Evolutionary conservation across 2,113 vertebrate species (phyloP), one percentile per base, ranked within the genome.

Genomic region (Cyphomyrus discorhynchus): DNA sequence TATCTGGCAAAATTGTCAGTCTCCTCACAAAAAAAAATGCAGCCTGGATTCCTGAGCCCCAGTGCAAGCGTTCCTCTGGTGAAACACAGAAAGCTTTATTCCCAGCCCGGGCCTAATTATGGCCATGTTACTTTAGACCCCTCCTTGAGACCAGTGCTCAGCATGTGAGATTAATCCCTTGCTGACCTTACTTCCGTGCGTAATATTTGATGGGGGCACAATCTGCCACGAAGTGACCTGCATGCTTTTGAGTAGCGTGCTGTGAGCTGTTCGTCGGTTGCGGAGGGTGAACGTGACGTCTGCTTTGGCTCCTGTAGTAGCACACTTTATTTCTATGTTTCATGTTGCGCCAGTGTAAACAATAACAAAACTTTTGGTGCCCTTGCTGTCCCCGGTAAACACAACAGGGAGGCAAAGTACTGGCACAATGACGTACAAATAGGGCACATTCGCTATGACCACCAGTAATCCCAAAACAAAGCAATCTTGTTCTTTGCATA

Each of bases 81-180:
- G 84, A 91, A 89, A 94, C 93, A 95, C 93, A 94, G 93, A 91
- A 87, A 89, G 88, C 92, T 95, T 95, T 96, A 93, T 95, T 94
- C 84, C 92, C 2, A 45, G 74, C 24, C 19, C 21, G 91, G 87
- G 94, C 91, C 42, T 45, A 85, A 80, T 80, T 42, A 42, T 21
- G 74, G 74, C 74, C 1, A 17, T 80, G 74, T 80, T 80, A 80
- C 35, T 39, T 80, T 42, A 80, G 74, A 42, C 15, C 17, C 74
- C 31, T 80, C 31, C 74, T 42, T 80, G 74, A 80, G 74, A 15
- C 74, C 74, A 42, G 74, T 17, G 35, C 31, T 42, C 74, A 80
- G 74, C 74, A 42, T 42, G 35, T 80, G 74, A 80, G 74, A 80
- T 80, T 80, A 80, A 80, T 80, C 74, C 74, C 39, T 42, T 80